Percentiles rank a stretch among this genome's conserved stretches.
Conservation (phyloP, 2,113 vertebrate species). For the Percina caprodes region DNA sequence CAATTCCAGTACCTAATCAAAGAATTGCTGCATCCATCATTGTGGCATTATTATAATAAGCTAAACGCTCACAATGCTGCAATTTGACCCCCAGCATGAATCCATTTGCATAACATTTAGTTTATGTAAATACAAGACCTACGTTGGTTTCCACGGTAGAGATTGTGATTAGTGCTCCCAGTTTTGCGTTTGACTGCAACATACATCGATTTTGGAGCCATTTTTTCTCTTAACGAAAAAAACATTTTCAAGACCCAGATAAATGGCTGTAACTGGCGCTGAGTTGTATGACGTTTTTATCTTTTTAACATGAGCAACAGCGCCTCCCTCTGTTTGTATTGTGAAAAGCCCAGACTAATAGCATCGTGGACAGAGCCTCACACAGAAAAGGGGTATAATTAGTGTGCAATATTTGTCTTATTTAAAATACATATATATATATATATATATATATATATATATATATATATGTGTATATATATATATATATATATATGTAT, state of each 20-base stretch:
- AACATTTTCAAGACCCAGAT: background rate
- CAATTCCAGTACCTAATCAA: background rate
- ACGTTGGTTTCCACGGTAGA: background rate
- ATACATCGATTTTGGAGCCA: background rate
- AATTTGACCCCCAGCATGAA: slow-evolving; percentile 45
- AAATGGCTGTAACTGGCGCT: background rate
- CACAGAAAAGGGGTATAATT: background rate
- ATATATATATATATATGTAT: too few species aligned
- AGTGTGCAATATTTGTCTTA: background rate
- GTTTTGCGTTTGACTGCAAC: background rate
- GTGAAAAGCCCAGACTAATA: background rate
- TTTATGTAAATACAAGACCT: slow-evolving; percentile 11
- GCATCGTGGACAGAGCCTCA: slow-evolving; percentile 56
- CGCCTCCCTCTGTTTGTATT: slow-evolving; percentile 65
- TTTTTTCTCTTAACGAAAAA: background rate
- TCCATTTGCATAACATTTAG: slow-evolving; percentile 43
- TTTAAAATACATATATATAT: background rate
- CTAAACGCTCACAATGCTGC: slow-evolving; percentile 23
- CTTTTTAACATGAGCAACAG: slow-evolving; percentile 64
- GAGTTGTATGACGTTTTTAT: background rate
- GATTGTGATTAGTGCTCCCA: background rate
- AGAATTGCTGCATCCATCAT: slow-evolving; percentile 4
- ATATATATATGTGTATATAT: too few species aligned
- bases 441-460: too few species aligned
- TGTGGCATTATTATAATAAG: slow-evolving; percentile 35